These are phyloP conservation scores for Belonocnema kinseyi DNA, from an alignment of 1,140 invertebrate species.

Conservation along the genomic window DNA sequence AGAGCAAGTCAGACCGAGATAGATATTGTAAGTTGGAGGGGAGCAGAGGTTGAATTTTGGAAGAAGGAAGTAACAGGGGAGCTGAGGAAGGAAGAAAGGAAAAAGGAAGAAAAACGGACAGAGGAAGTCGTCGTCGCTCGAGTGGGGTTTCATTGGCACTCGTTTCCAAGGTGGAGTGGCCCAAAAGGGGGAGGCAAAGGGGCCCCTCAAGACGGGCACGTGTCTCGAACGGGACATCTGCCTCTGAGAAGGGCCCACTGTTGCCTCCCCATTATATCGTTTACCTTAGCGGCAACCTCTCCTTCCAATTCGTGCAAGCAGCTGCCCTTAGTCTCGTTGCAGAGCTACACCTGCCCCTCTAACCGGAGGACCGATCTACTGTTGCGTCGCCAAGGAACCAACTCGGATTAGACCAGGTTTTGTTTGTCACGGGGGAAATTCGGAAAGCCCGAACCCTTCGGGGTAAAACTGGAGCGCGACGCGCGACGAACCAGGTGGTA, in stretches of 20 bases:
- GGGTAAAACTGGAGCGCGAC: constrained; percentile 43
- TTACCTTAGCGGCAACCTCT: constrained; percentile 61
- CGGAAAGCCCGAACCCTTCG: constrained; percentile 30
- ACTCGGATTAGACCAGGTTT: constrained; percentile 42
- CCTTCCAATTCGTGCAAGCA: constrained; percentile 42
- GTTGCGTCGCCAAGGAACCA: constrained; percentile 41
- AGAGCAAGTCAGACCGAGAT: constrained; percentile 16
- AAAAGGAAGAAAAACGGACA: constrained; percentile 31
- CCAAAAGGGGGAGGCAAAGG: constrained; percentile 31
- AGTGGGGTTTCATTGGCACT: constrained; percentile 43
- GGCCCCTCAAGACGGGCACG: constrained; percentile 60
- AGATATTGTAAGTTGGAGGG: neutral
- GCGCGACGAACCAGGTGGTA: constrained; percentile 37
- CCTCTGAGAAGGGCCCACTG: constrained; percentile 68
- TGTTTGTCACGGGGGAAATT: constrained; percentile 33
- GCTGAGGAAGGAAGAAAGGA: constrained; percentile 28
- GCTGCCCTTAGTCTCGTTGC: constrained; percentile 49
- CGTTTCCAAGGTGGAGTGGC: constrained; percentile 18
- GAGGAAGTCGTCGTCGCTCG: constrained; percentile 24
- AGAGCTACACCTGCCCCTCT: constrained; percentile 64
- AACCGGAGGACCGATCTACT: constrained; percentile 42
- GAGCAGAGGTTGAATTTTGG: constrained; percentile 25
- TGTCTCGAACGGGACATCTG: constrained; percentile 71
- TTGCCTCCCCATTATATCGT: constrained; percentile 67
- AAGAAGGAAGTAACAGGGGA: constrained; percentile 36